Conservation (phyloP, 2,113 vertebrate genomes). For the Nannobrachium achirus region DNA sequence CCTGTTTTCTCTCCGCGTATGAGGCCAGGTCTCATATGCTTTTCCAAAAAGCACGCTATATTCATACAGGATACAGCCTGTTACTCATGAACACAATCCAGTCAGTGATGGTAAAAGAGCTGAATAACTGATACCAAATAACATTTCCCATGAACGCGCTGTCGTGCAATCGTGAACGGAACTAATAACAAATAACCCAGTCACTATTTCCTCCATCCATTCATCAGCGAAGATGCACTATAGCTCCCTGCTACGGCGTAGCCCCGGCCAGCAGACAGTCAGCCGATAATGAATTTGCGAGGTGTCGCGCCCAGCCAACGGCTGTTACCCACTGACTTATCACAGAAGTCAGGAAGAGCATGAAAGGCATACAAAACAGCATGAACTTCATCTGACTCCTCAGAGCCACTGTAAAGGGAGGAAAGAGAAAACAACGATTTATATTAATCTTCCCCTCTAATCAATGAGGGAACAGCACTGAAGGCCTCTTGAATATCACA, state of each 20-base stretch:
- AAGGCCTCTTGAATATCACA: slow-evolving; percentile 49
- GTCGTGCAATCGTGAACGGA: no score
- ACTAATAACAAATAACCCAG: no score
- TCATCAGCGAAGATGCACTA: no score
- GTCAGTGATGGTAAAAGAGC: background rate
- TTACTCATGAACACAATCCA: background rate
- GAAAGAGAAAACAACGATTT: slow-evolving; percentile 39
- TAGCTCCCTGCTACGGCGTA: no score
- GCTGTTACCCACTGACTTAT: slow-evolving; percentile 28
- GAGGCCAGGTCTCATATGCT: no score
- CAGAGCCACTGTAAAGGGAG: slow-evolving; percentile 32
- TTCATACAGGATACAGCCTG: background rate
- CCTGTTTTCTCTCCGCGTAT: no score
- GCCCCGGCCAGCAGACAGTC: no score
- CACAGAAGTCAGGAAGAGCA: slow-evolving; percentile 30
- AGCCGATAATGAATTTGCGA: background rate
- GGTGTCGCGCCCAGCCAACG: background rate
- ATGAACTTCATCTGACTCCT: slow-evolving; percentile 55
- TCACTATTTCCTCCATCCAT: no score
- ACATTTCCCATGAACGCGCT: no score
- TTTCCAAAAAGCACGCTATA: no score
- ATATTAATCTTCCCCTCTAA: slow-evolving; percentile 59
- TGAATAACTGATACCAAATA: no score
- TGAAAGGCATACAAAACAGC: slow-evolving; percentile 37
- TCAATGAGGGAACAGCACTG: slow-evolving; percentile 47